Evolutionary conservation across 2,113 vertebrate genomes (phyloP), one percentile per base, ranked within the genome.

Genomic region (Microtus oregoni): DNA sequence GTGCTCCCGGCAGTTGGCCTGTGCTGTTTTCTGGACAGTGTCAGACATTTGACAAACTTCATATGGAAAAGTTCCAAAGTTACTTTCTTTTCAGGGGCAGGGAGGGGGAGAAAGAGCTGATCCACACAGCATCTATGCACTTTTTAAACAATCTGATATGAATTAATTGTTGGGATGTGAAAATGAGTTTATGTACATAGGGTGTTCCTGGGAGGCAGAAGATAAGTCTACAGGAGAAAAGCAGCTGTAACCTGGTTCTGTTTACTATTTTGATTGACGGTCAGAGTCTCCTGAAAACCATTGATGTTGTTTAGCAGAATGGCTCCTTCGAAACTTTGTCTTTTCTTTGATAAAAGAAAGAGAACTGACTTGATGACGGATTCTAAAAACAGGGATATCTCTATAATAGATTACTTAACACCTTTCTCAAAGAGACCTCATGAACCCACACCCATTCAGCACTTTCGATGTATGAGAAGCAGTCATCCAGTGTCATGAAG

Each of bases 21-120:
- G 32, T 82, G 86, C 86, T 38, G 4, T 95, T 97, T 90, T 97
- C 90, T 90, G 67, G 78, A 70, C 75, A 91, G 67, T 73, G 47
- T 4, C 41, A 58, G 77, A 82, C 94, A 95, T 94, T 95, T 97
- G 96, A 86, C 91, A 63, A 35, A 78, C 81, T 58, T 87, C 28
- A 78, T 89, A 90, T 65, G 73, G 82, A 88, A 91, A 22, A 89
- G 76, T 86, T 97, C 78, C 89, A 94, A 97, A 93, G 63, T 83
- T n/a, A 14, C 63, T 97, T 96, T 96, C 83, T 93, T 94, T 91
- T 92, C 63, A 1, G 50, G 50, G 50, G 50, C 1, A 0, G 3
- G 50, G 61, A 72, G 14, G 9, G 32, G 26, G 38, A 78, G 65
- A 38, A 87, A 86, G 1, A 7, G 81, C 12, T 88, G 73, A 90